Base-by-base conservation (phyloP, 35 echinoderm and acorn worm species). In the Acanthaster planci region DNA sequence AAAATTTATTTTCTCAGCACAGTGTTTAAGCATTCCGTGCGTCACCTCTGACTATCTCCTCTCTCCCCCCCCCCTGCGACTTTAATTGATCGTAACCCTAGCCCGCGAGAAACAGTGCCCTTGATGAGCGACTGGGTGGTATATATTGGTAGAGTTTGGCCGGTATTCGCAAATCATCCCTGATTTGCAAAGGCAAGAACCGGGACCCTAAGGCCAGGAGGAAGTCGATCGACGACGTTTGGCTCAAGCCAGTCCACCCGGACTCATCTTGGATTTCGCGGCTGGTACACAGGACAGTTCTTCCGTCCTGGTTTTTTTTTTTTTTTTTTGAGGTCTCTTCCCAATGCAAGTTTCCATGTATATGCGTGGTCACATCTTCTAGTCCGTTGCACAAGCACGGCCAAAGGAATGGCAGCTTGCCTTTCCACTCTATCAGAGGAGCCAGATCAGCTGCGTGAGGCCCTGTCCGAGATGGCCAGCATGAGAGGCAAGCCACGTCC, bases 221-320 rank as follows among this genome's bases (percentile, higher is more conserved):
- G 64, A 72, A 72, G 64, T 72, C 64, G 64, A 72, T 72, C 64
- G 64, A 72, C 64, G 64, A 72, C 64, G 64, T 72, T 72, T 72
- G 64, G 23, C 34, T 72, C 64, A 34, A 72, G 18, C 64, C 34
- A 26, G 64, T 72, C 64, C 64, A 72, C 64, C 18, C 64, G 10
- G 22, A 72, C 26, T 34, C 64, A 72, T 72, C 64, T 72, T 27
- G 30, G 64, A 72, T 72, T 72, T 72, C 64, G 26, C 34, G 14
- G 64, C 64, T 19, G 10, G 26, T 72, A 72, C 64, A 72, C 64
- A 26, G 64, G 64, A 72, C 64, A 26, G 7, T 67, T 72, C 2
- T 30, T 72, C 29, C 64, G 2, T 72, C 19, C 34, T 59, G 64
- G 30, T 26, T 72, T 72, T 35, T 31, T 72, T 35, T 10, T 47